Percentiles rank a stretch among this genome's conserved stretches.
These are phyloP conservation scores for Agelastica alni DNA, from an alignment of 2,888 invertebrate species.

Conservation along the genomic window DNA sequence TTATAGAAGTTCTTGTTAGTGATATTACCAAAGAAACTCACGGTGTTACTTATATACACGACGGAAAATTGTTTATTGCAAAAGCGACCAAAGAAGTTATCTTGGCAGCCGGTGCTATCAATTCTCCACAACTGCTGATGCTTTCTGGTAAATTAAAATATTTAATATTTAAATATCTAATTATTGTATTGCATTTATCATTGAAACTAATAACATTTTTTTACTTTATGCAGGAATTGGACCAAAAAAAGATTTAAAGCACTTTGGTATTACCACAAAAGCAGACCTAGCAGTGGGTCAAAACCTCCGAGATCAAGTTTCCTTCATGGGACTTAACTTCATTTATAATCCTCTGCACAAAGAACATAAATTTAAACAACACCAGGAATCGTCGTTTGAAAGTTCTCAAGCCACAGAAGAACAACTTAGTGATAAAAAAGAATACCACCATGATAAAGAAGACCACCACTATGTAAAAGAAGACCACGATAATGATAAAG, in stretches of 20 bases:
- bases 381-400: neutral
- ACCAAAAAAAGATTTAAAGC: slow-evolving; percentile 63
- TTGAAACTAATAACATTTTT: too few species aligned
- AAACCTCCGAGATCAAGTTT: slow-evolving; percentile 71
- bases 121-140: slow-evolving; percentile 78
- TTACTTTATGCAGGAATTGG: slow-evolving; percentile 64
- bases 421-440: neutral
- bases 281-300: slow-evolving; percentile 69
- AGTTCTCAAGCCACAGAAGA: neutral
- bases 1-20: slow-evolving; percentile 64
- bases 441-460: neutral
- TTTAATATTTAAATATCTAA: too few species aligned
- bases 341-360: slow-evolving; percentile 32
- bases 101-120: slow-evolving; percentile 74
- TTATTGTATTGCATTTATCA: too few species aligned
- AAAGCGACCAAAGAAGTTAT: slow-evolving; percentile 73
- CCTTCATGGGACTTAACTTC: slow-evolving; percentile 68
- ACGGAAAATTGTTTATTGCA: slow-evolving; percentile 59
- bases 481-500: neutral
- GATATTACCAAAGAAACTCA: slow-evolving; percentile 64
- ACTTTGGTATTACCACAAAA: slow-evolving; percentile 61
- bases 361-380: neutral
- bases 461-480: neutral
- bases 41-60: slow-evolving; percentile 65
- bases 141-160: slow-evolving; percentile 70